These are phyloP conservation scores for Aphyosemion australe DNA, from an alignment of 2,113 vertebrate species.

Conservation along the genomic window DNA sequence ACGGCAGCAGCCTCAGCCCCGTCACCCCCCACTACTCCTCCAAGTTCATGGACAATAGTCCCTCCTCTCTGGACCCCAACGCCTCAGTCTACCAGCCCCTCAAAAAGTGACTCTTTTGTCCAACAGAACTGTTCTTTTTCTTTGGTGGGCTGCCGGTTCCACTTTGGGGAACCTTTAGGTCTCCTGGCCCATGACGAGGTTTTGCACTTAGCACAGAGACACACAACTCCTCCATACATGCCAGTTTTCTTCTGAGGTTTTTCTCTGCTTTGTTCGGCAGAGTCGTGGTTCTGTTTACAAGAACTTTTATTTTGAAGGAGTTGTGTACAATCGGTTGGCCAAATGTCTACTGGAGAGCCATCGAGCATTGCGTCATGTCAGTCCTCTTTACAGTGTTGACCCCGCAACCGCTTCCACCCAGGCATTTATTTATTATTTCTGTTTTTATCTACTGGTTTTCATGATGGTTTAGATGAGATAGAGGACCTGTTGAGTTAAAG, in stretches of 20 bases:
- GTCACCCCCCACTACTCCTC: constrained; percentile 97
- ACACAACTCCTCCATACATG: constrained; percentile 27
- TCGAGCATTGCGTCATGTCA: constrained; percentile 29
- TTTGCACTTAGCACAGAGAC: constrained; percentile 50
- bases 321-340: constrained; percentile 17
- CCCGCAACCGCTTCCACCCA: not conserved
- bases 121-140: constrained; percentile 36
- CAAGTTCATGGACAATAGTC: constrained; percentile 99
- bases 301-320: constrained; percentile 40
- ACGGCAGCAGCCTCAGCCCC: constrained; percentile 88
- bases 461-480: not conserved
- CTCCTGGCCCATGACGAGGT: constrained; percentile 41
- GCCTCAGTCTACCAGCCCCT: constrained; percentile 98
- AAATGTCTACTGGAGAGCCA: constrained; percentile 43
- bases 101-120: constrained; percentile 86
- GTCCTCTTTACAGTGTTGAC: constrained; percentile 36
- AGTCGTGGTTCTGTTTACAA: constrained; percentile 22
- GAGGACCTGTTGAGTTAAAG: constrained; percentile 33
- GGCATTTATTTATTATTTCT: not conserved
- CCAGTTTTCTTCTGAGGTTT: not conserved
- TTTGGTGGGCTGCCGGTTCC: constrained; percentile 29
- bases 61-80: constrained; percentile 97
- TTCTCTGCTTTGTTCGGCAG: constrained; percentile 15
- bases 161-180: constrained; percentile 29
- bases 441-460: not conserved